Base-by-base conservation (phyloP, 2,113 vertebrate genomes). In the Micronycteris hirsuta region DNA sequence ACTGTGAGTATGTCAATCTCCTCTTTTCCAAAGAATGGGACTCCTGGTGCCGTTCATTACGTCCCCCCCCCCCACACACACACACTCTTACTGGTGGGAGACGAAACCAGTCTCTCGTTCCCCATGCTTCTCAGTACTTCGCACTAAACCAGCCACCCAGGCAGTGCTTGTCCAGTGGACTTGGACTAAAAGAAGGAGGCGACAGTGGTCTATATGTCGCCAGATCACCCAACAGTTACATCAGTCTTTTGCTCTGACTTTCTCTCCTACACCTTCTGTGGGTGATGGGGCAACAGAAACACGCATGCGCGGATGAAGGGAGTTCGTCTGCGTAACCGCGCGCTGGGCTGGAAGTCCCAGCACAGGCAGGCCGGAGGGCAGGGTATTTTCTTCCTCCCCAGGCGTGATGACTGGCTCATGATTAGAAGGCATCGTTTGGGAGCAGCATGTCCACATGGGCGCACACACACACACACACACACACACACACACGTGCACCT, bases 401-500 rank as follows among this genome's bases (percentile, higher is more conserved):
- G 3, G 22, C 19, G 2, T 33, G 7, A 65, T 41, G 19, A 58
- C 2, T 47, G 16, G 17, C 7, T 65, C 9, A 20, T 52, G 12
- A 47, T 14, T 5, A 26, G 36, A 74, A 81, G 38, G 8, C 43
- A 20, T 14, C 12, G 28, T 36, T 38, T 54, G 28, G 17, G 52
- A 76, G 20, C 19, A 68, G 16, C 7, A 12, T 24, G 36, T 68
- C 22, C 13, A 4, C 20, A 19, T 7, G 5, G 83, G 31, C 45
- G 54, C 54, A 54, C 3, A 2, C 1, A 38, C 11, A 45, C 2
- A 54, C 49, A 5, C 49, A 16, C 20, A n/a, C n/a, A n/a, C n/a
- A n/a, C n/a, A 63, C 3, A 4, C 1, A 38, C 7, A 45, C 2
- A 22, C 16, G 41, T 1, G 1, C 6, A 58, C 36, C 31, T 9